Conservation (phyloP, 2,113 vertebrate genomes). For the Poicephalus gulielmi region DNA sequence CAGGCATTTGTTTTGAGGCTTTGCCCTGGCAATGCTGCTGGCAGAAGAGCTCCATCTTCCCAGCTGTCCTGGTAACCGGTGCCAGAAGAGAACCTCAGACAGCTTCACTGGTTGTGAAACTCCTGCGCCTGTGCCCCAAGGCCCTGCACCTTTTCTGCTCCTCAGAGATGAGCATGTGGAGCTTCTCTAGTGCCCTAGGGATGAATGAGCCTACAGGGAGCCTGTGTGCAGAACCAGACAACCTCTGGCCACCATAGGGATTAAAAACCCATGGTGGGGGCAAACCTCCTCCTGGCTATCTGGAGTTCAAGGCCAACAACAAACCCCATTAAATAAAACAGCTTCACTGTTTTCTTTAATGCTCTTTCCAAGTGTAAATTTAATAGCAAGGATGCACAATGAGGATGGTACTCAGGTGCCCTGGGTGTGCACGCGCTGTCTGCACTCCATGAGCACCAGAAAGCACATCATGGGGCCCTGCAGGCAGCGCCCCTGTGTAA, state of each 20-base stretch:
- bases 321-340: not conserved
- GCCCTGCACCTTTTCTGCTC: not conserved
- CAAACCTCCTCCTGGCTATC: not conserved
- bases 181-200: not conserved
- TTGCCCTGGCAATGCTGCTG: not conserved
- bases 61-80: not conserved
- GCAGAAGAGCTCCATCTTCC: not conserved
- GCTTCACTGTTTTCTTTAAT: not conserved
- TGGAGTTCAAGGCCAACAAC: not conserved
- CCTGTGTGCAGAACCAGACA: not conserved
- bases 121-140: not conserved
- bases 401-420: not conserved
- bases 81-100: not conserved
- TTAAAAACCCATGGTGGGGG: not conserved
- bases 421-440: rapidly evolving
- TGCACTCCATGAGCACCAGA: not conserved
- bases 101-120: not conserved
- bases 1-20: not conserved
- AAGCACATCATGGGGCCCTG: not conserved
- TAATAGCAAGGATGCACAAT: not conserved
- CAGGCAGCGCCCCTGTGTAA: not conserved
- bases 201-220: not conserved
- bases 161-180: not conserved
- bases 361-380: not conserved
- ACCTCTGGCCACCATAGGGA: not conserved